Conservation (phyloP, 2,113 vertebrate species). For the Tragulus kanchil region DNA sequence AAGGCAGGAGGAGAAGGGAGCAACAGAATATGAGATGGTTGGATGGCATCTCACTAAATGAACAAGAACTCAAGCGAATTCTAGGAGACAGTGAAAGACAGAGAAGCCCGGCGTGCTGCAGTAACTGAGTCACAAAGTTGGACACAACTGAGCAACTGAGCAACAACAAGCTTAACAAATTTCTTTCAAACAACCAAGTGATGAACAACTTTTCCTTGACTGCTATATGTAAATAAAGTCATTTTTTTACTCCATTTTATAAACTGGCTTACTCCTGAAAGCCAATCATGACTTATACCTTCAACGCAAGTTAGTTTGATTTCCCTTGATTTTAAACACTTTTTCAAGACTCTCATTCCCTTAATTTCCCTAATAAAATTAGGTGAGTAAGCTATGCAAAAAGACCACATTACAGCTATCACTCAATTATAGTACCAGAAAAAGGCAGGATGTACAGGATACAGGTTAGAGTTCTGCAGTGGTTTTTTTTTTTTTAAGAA, state of each 20-base stretch:
- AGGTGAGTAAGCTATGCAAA: neutral
- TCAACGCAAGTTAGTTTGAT: slow-evolving; percentile 41
- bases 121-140: too few relatives aligned
- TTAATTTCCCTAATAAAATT: slow-evolving; percentile 54
- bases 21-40: neutral
- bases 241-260: slow-evolving; percentile 13
- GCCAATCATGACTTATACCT: neutral
- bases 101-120: neutral
- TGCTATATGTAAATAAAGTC: neutral
- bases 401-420: neutral
- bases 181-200: slow-evolving; percentile 8
- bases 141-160: neutral
- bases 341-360: slow-evolving; percentile 20
- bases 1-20: neutral
- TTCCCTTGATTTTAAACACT: slow-evolving; percentile 47
- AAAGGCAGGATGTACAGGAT: neutral
- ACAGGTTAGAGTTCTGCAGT: neutral
- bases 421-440: neutral
- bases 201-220: neutral
- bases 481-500: neutral
- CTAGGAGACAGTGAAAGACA: neutral
- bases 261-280: slow-evolving; percentile 18
- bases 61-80: neutral
- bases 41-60: neutral
- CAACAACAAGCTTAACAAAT: neutral